These are phyloP conservation scores for Heliornis fulica DNA, from an alignment of 2,113 vertebrate genomes.

Conservation along the genomic window DNA sequence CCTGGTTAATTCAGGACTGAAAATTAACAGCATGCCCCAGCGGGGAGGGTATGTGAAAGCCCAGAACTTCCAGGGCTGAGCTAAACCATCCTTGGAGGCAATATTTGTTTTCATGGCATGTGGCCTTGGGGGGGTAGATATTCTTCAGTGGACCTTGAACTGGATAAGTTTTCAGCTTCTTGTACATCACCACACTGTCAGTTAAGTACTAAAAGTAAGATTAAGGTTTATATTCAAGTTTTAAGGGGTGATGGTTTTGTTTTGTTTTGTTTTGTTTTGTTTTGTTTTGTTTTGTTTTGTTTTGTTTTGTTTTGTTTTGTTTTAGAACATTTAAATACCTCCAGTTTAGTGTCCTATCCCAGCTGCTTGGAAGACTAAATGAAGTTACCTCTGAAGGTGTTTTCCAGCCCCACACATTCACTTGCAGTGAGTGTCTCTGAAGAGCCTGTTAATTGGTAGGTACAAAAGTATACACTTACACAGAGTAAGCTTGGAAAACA, in stretches of 20 bases:
- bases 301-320: no score
- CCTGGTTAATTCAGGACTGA: not conserved
- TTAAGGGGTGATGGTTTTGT: not conserved
- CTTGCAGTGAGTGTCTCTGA: not conserved
- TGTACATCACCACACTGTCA: not conserved
- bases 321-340: not conserved
- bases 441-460: not conserved
- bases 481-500: not conserved
- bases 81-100: not conserved
- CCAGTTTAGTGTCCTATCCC: not conserved
- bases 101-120: not conserved
- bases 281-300: no score
- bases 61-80: not conserved
- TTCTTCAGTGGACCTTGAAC: not conserved
- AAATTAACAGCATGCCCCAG: not conserved
- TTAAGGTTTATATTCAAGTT: not conserved
- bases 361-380: not conserved
- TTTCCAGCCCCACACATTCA: not conserved
- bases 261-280: no score
- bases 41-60: not conserved
- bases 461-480: not conserved
- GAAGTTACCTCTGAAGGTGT: not conserved
- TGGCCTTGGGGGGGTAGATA: not conserved
- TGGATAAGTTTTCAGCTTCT: not conserved
- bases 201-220: not conserved